A percentile compares a stretch with the other conserved stretches of the same genome.
Evolutionary conservation across 2,113 vertebrate genomes (phyloP).

Genomic region (Tragelaphus scriptus): DNA sequence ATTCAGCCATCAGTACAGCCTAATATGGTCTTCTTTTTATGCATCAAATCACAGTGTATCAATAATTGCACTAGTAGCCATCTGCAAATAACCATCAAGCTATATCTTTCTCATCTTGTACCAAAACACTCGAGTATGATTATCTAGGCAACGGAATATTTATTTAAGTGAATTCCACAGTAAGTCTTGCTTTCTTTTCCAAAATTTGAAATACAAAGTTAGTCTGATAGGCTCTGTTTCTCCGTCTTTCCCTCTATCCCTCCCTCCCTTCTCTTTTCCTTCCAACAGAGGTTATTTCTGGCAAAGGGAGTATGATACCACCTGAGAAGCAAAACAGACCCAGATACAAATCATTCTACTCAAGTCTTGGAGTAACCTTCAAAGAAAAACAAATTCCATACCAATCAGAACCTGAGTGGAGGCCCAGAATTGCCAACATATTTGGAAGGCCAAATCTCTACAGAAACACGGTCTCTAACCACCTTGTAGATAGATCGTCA

Average conservation of each 20-base stretch:
- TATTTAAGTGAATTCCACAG: slow-evolving; percentile 55
- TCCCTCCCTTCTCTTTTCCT: neutral
- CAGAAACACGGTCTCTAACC: neutral
- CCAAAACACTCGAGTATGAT: slow-evolving; percentile 15
- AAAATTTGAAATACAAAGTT: slow-evolving; percentile 42
- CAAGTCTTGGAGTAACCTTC: slow-evolving; percentile 54
- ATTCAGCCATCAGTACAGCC: neutral
- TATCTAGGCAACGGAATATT: slow-evolving; percentile 39
- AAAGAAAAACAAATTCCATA: slow-evolving; percentile 65
- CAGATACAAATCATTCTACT: slow-evolving; percentile 67
- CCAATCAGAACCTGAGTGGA: slow-evolving; percentile 30
- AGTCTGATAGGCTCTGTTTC: slow-evolving; percentile 26
- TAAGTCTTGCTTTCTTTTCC: slow-evolving; percentile 50
- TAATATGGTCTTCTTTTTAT: neutral
- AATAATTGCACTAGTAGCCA: neutral
- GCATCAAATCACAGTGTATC: neutral
- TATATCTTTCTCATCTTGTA: slow-evolving; percentile 18
- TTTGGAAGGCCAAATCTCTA: slow-evolving; percentile 29
- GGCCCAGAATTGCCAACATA: slow-evolving; percentile 46
- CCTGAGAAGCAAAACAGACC: slow-evolving; percentile 67
- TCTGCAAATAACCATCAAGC: slow-evolving; percentile 12
- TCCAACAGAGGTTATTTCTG: slow-evolving; percentile 63
- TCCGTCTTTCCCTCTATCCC: neutral
- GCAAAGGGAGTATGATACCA: slow-evolving; percentile 61
- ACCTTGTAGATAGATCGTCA: slow-evolving; percentile 31